These are phyloP conservation scores for Hoplodrina blanda DNA, from an alignment of 2,888 invertebrate species.

Conservation along the genomic window DNA sequence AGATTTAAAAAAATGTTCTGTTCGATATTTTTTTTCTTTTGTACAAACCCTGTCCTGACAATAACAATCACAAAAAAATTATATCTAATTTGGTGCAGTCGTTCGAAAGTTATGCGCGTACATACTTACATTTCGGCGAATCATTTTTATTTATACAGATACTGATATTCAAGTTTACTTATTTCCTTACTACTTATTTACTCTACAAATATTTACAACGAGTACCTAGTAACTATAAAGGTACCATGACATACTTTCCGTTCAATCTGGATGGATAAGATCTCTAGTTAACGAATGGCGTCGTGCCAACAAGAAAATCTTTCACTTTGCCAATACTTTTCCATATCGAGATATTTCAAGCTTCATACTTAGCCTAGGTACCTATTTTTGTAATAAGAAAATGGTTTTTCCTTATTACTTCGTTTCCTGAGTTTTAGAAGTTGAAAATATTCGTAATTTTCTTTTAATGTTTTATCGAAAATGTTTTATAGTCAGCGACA, in stretches of 20 bases:
- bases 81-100: too few relatives aligned
- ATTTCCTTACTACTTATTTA: too few relatives aligned
- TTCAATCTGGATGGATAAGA: slow-evolving; percentile 37
- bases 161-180: too few relatives aligned
- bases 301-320: slow-evolving; percentile 42
- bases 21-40: too few relatives aligned
- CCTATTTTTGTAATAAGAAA: not conserved
- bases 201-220: not conserved
- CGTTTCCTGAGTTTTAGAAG: not conserved
- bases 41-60: too few relatives aligned
- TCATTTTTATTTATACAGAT: too few relatives aligned
- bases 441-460: slow-evolving; percentile 7
- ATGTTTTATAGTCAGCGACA: not conserved
- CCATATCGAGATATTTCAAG: slow-evolving; percentile 18
- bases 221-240: not conserved
- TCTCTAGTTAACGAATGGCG: slow-evolving; percentile 47
- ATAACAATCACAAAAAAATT: too few relatives aligned
- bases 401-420: slow-evolving; percentile 10
- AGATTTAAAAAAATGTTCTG: too few relatives aligned
- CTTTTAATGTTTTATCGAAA: not conserved
- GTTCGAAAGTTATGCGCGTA: too few relatives aligned
- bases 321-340: slow-evolving; percentile 39
- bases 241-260: slow-evolving; percentile 18
- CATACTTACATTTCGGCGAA: too few relatives aligned
- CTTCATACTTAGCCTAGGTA: not conserved